Conservation (phyloP, 2,888 invertebrate species). For the Pomacea canaliculata region DNA sequence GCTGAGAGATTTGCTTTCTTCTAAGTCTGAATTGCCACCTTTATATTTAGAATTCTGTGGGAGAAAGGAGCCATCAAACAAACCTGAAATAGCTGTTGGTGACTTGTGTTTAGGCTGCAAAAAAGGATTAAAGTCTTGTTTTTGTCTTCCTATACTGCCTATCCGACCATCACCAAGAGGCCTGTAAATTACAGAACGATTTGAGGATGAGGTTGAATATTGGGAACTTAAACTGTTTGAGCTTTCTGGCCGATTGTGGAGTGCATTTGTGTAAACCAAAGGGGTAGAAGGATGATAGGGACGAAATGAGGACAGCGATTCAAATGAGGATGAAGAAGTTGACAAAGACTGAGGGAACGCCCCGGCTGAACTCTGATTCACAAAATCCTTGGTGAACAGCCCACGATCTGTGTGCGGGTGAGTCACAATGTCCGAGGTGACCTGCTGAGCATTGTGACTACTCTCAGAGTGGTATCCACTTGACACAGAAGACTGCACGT, state of each 20-base stretch:
- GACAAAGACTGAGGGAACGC: constrained; percentile 46
- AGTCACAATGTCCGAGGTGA: neutral
- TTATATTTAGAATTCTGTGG: no score
- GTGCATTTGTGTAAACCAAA: constrained; percentile 34
- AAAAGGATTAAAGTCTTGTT: neutral
- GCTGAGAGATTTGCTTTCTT: constrained; percentile 35
- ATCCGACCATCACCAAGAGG: constrained; percentile 29
- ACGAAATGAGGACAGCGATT: constrained; percentile 34
- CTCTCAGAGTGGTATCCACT: constrained; percentile 42
- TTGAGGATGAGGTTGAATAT: constrained; percentile 57
- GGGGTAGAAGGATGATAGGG: constrained; percentile 33
- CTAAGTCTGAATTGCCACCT: constrained; percentile 47
- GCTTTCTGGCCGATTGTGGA: constrained; percentile 54
- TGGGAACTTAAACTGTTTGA: constrained; percentile 57
- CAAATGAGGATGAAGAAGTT: constrained; percentile 29
- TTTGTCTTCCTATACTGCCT: neutral
- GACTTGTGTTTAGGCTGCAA: constrained; percentile 4
- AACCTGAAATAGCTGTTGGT: constrained; percentile 23
- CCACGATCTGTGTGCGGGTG: constrained; percentile 27
- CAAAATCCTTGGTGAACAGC: constrained; percentile 37
- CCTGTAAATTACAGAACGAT: constrained; percentile 54
- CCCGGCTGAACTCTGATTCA: constrained; percentile 33
- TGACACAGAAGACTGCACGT: constrained; percentile 39
- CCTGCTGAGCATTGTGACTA: neutral
- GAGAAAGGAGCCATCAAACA: neutral